Evolutionary conservation across 2,888 invertebrate species (phyloP).

Genomic region (Thelaira solivaga): DNA sequence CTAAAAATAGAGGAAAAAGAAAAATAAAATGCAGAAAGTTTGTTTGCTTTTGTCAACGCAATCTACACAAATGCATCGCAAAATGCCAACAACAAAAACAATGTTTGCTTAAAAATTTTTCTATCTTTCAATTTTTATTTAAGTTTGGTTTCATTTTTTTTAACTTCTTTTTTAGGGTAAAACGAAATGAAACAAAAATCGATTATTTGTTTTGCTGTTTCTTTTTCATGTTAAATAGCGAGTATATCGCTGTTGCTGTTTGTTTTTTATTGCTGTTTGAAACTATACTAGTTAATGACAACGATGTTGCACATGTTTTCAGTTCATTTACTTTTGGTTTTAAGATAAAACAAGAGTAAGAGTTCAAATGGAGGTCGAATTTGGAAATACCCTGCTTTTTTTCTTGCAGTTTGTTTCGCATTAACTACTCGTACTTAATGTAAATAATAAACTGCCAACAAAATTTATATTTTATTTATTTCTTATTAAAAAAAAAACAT

Average conservation of each 20-base stretch:
- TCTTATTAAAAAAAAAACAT: not conserved
- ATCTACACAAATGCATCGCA: constrained; percentile 62
- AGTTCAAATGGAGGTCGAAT: constrained; percentile 23
- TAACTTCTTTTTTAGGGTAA: not conserved
- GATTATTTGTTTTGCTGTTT: constrained; percentile 52
- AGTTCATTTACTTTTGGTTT: constrained; percentile 54
- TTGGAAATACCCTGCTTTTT: not conserved
- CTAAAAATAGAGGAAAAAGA: constrained; percentile 30
- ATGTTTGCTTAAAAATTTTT: constrained; percentile 54
- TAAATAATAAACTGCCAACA: not conserved
- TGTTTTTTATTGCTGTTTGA: constrained; percentile 13
- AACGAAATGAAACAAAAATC: constrained; percentile 47
- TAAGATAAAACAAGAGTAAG: constrained; percentile 25
- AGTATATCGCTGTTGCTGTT: constrained; percentile 29
- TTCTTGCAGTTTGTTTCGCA: not conserved
- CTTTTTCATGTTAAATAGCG: constrained; percentile 46
- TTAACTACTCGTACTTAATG: not conserved
- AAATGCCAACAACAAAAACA: constrained; percentile 45
- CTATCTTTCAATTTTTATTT: constrained; percentile 45
- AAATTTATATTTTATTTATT: not conserved
- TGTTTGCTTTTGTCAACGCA: constrained; percentile 63
- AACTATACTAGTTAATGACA: constrained; percentile 47
- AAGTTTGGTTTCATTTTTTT: constrained; percentile 11
- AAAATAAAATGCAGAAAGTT: constrained; percentile 11
- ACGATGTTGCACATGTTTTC: constrained; percentile 55